Base-by-base conservation (phyloP, 1,140 invertebrate genomes). In the Nylanderia fulva region DNA sequence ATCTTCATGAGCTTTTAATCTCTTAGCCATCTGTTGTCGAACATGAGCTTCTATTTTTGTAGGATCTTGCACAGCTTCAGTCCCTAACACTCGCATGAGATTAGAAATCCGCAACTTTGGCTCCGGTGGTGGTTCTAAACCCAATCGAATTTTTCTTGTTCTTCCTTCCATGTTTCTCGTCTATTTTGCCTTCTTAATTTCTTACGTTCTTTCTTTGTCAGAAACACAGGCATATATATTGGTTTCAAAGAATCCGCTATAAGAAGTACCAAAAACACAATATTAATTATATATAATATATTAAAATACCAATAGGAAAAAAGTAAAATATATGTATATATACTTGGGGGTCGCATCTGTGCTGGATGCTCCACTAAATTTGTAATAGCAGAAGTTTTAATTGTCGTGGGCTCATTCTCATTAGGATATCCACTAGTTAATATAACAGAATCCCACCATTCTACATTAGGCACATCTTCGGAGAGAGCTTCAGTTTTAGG, bases 21-120 rank as follows among this genome's bases (percentile, higher is more conserved):
- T 95, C 93, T 99, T 99, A 0, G 98, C 99, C 98, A 99, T 99
- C 95, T 99, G 99, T 90, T 99, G 98, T 21, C 98, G 95, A 18
- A 99, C 99, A 90, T 99, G 99, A 1, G 99, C 98, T 95, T 99
- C 99, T 77, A 99, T 98, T 95, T 99, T 99, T 0, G 99, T 99
- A 0, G 99, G 99, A 95, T 99, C 99, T 93, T 99, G 98, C 0
- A 99, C 98, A 2, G 99, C 99, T 94, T 99, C 99, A 0, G 97
- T 99, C 4, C 99, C 99, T 42, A 99, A 94, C 0, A 99, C 99
- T 88, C 99, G 95, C 99, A 99, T 99, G 68, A 99, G 95, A 95
- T 99, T 99, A 0, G 99, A 99, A 95, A 99, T 99, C 88, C 99
- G 96, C 4, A 99, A 96, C 95, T 99, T 99, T 0, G 99, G 99